Conservation (phyloP, 2,797 vertebrate species). For the Onychomys torridus region DNA sequence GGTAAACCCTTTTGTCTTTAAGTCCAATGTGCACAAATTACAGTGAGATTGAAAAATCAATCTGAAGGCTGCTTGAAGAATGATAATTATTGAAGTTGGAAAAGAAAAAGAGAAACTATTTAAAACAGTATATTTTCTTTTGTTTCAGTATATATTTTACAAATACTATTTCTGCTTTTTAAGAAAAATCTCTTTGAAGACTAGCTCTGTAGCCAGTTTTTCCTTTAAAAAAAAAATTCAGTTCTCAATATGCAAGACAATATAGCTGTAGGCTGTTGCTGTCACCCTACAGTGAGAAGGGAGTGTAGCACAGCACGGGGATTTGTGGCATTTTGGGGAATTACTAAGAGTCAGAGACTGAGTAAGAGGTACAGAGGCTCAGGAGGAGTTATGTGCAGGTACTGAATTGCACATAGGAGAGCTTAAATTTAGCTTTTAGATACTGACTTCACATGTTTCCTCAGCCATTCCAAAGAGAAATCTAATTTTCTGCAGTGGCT, state of each 20-base stretch:
- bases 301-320: not conserved
- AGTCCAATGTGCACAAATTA: conserved; percentile 24
- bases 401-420: not conserved
- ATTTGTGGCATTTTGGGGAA: not conserved
- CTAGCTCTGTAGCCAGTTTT: not conserved
- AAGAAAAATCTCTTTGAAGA: not conserved
- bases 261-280: not conserved
- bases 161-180: not conserved
- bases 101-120: not conserved
- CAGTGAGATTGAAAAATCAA: conserved; percentile 44
- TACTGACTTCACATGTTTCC: not conserved
- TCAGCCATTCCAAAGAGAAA: not conserved
- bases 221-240: conserved; percentile 7
- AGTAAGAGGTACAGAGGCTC: not conserved
- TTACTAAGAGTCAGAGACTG: not conserved
- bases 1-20: conserved; percentile 75
- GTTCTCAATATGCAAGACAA: not conserved
- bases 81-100: not conserved
- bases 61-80: not conserved
- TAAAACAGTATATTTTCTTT: conserved; percentile 12
- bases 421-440: not conserved
- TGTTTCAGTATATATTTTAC: not conserved
- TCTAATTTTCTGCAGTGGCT: not conserved
- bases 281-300: not conserved
- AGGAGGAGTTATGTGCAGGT: not conserved